These are phyloP conservation scores for Archocentrus centrarchus DNA, from an alignment of 2,113 vertebrate genomes.

Conservation along the genomic window DNA sequence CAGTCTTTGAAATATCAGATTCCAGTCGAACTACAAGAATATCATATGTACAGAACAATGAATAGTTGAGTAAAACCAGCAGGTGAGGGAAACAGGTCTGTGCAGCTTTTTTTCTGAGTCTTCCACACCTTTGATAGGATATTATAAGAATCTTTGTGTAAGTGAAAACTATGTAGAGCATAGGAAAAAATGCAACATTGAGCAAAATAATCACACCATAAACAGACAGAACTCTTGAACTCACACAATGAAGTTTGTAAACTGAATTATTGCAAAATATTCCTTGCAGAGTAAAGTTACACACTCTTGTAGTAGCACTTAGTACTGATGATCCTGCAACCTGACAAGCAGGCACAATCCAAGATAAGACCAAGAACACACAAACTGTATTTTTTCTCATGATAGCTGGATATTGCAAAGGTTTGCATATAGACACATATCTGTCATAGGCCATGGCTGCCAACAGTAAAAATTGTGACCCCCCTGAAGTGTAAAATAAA, in stretches of 20 bases:
- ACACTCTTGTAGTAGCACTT: background rate
- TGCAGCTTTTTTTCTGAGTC: background rate
- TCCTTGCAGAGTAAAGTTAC: background rate
- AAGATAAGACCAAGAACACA: no score
- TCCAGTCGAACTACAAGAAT: background rate
- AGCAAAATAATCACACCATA: background rate
- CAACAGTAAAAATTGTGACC: no score
- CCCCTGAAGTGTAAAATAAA: no score
- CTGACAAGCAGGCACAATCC: no score
- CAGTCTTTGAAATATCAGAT: background rate
- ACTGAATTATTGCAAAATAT: background rate
- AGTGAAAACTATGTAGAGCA: background rate
- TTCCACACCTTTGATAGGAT: background rate
- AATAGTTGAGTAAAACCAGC: background rate
- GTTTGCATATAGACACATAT: no score
- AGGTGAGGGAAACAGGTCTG: slow-evolving; percentile 9
- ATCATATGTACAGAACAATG: background rate
- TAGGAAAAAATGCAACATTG: background rate
- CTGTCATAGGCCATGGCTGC: no score
- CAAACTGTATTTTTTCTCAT: no score
- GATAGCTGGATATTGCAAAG: no score
- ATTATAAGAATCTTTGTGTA: background rate
- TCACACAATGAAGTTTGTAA: background rate
- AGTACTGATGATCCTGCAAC: no score
- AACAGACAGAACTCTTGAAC: background rate